Evolutionary conservation across 1,140 invertebrate genomes (phyloP), one percentile per base, ranked within the genome.

Genomic region (Danaus plexippus): DNA sequence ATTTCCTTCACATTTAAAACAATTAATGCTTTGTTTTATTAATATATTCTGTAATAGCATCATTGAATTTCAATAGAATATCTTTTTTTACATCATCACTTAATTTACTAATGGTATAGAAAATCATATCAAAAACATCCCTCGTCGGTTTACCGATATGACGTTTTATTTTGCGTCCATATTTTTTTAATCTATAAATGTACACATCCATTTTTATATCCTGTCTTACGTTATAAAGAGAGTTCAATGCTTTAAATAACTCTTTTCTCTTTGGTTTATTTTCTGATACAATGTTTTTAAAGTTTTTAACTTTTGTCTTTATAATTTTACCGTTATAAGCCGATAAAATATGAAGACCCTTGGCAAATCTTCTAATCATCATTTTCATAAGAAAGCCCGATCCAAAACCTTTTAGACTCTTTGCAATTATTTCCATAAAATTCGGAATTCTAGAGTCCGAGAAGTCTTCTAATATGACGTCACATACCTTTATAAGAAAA

Each of bases 181-280:
- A 66, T 48, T 43, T 59, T 51, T 66, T 71, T 11, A 71, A 53
- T 11, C 60, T 53, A 54, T 62, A 64, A 40, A 71, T 58, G 42
- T 71, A 71, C 53, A 59, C 52, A 15, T 68, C 68, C 61, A 71
- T 61, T 56, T 68, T 66, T 46, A 61, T 59, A 15, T 68, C 61
- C 11, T 60, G 52, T 15, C 43, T 41, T 15, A 54, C 32, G 9
- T 55, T 64, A 50, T 59, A 68, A 46, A 71, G 18, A 41, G 48
- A 40, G 57, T 71, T 71, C 22, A 68, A n/a, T 13, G 44, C 9
- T 54, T 59, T 42, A 55, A 70, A 68, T 51, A 68, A 66, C 1
- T 59, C 61, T 10, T 49, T 43, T 54, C 59, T 63, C 13, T 48
- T 54, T 13, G 59, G 63, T 43, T 57, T 68, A 11, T 53, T 40